Conservation (phyloP, 2,797 vertebrate species). For the Pseudochirops cupreus region DNA sequence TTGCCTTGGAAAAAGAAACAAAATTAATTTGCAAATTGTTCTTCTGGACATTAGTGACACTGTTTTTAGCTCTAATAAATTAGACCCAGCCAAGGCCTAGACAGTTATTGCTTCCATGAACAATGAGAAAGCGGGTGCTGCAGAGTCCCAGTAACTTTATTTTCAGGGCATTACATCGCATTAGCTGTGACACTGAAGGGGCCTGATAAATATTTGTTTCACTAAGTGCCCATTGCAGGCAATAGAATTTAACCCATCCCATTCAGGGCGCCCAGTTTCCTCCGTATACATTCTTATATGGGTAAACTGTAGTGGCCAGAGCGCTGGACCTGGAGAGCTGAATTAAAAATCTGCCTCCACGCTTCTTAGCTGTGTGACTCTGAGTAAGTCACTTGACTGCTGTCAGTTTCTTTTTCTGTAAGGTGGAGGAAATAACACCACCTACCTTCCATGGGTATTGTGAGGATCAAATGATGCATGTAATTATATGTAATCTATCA, state of each 20-base stretch:
- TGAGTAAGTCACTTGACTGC: background rate
- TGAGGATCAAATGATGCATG: background rate
- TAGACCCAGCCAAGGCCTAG: background rate
- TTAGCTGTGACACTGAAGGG: background rate
- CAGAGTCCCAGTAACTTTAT: background rate
- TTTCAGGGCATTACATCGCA: background rate
- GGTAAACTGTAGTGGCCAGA: background rate
- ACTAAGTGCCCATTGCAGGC: background rate
- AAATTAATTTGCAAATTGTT: constrained; percentile 3
- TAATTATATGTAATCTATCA: background rate
- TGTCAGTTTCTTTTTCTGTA: background rate
- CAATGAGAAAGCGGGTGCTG: background rate
- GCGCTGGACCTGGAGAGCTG: background rate
- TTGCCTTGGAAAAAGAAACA: constrained; percentile 2
- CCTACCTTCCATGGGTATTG: background rate
- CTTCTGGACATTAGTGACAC: background rate
- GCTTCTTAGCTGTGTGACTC: background rate
- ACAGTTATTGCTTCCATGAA: background rate
- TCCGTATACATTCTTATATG: background rate
- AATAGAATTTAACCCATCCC: background rate
- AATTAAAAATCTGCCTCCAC: background rate
- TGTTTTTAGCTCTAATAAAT: background rate
- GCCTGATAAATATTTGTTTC: background rate
- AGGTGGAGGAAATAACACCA: background rate
- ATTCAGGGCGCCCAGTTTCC: background rate